phyloP scores from a whole-genome alignment of 2,113 vertebrate genomes.

The Plecotus auritus region DNA sequence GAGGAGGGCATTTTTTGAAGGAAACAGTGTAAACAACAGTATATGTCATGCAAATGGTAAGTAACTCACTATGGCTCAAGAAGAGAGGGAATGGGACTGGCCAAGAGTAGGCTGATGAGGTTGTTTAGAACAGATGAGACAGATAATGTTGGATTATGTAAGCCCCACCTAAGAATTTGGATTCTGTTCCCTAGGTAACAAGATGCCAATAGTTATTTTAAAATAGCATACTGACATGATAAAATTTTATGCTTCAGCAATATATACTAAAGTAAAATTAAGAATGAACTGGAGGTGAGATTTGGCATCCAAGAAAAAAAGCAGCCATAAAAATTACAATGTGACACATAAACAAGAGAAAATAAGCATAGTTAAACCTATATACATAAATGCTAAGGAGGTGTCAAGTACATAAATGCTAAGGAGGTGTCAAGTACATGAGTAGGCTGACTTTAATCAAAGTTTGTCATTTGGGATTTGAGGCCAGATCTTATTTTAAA shows the following conservation, averaged over 20 bases:
- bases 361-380: neutral
- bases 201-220: neutral
- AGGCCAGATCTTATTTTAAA: slow-evolving; percentile 14
- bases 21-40: neutral
- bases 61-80: neutral
- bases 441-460: neutral
- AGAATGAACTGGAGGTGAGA: neutral
- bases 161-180: neutral
- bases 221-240: neutral
- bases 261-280: neutral
- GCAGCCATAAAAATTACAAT: neutral
- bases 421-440: neutral
- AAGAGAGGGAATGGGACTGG: neutral
- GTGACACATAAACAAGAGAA: neutral
- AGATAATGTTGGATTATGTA: neutral
- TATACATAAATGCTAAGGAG: neutral
- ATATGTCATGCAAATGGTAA: neutral
- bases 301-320: slow-evolving; percentile 34
- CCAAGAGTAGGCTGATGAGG: neutral
- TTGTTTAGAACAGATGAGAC: neutral
- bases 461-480: neutral
- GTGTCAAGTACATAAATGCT: neutral
- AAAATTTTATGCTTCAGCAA: neutral
- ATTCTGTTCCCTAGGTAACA: neutral
- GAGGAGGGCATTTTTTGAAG: neutral